phyloP scores from a whole-genome alignment of 2,797 vertebrate genomes.

The Rhinella marina region DNA sequence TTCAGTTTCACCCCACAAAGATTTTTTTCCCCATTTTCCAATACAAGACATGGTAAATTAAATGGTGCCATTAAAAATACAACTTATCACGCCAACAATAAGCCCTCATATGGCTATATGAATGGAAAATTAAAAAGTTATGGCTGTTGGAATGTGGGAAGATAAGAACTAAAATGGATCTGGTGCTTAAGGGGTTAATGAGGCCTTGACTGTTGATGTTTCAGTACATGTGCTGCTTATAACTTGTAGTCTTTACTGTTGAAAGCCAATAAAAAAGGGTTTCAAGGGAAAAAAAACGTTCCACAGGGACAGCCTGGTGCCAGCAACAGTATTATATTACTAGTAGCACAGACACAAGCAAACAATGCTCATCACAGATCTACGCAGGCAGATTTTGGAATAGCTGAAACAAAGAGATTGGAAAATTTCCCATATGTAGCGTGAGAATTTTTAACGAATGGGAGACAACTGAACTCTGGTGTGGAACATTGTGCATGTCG shows the following conservation, averaged over 20 bases:
- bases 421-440: constrained; percentile 44
- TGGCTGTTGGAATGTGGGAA: no score
- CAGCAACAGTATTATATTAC: constrained; percentile 32
- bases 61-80: no score
- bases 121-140: no score
- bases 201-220: not conserved
- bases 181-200: no score
- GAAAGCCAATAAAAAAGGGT: not conserved
- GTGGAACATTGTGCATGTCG: constrained; percentile 14
- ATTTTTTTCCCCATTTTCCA: no score
- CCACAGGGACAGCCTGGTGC: constrained; percentile 14
- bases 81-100: no score
- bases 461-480: constrained; percentile 1
- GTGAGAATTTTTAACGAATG: constrained; percentile 42
- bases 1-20: no score
- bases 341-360: constrained; percentile 46
- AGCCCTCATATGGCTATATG: no score
- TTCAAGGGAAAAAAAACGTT: not conserved
- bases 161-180: no score
- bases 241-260: not conserved
- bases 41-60: no score
- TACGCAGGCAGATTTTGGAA: constrained; percentile 18
- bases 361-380: constrained; percentile 42
- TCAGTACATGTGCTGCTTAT: not conserved
- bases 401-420: constrained; percentile 35